These are phyloP conservation scores for Passerculus sandwichensis DNA, from an alignment of 2,797 vertebrate genomes.

Conservation along the genomic window DNA sequence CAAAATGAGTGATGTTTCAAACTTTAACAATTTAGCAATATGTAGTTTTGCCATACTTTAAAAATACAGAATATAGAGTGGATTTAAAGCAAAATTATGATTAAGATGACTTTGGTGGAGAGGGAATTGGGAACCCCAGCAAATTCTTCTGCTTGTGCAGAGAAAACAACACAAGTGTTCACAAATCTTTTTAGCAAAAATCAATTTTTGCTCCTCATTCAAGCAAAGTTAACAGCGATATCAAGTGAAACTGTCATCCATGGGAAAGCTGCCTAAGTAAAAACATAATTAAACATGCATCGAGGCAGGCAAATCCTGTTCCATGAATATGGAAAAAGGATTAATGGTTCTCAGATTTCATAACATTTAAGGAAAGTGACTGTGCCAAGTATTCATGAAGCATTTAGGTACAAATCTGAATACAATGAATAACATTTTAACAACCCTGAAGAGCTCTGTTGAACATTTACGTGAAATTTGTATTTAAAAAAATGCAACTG, in stretches of 20 bases:
- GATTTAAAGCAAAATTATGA: not conserved
- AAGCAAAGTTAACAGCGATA: not conserved
- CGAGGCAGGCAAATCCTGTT: not conserved
- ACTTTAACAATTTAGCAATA: not conserved
- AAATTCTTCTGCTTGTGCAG: not conserved
- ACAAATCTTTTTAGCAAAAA: not conserved
- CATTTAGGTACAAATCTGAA: constrained; percentile 8
- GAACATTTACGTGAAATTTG: not conserved
- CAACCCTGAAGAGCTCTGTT: not conserved
- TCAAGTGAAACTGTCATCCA: not conserved
- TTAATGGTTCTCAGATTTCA: constrained; percentile 9
- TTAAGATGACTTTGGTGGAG: not conserved
- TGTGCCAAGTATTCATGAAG: constrained; percentile 2
- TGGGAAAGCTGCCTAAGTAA: not conserved
- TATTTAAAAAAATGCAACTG: not conserved
- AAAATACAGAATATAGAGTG: not conserved
- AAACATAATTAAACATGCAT: not conserved
- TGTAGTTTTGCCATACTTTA: not conserved
- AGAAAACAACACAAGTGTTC: not conserved
- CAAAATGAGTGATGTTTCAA: not conserved
- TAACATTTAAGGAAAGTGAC: not conserved
- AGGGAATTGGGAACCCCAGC: not conserved
- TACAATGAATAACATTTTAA: not conserved
- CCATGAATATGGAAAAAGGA: not conserved
- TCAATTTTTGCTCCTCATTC: not conserved